A percentile compares a stretch with the other conserved stretches of the same genome.
Evolutionary conservation across 2,888 invertebrate genomes (phyloP).

Genomic region (Monopis laevigella): DNA sequence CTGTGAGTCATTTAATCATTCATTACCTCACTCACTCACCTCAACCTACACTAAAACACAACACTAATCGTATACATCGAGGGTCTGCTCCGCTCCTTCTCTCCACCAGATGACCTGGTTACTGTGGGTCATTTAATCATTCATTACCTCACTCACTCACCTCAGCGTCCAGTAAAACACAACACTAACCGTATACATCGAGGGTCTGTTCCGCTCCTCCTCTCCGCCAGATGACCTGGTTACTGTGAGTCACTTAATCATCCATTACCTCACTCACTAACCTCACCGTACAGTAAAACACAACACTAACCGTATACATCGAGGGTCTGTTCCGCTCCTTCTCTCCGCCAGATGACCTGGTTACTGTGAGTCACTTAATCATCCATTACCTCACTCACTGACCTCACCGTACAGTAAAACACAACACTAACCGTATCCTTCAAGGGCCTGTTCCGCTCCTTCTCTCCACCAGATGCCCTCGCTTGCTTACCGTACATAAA

Average conservation of each 20-base stretch:
- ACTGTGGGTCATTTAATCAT: too few species aligned
- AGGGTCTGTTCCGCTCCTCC: slow-evolving; percentile 95
- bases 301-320: slow-evolving; percentile 92
- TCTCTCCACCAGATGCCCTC: slow-evolving; percentile 91
- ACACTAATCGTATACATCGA: slow-evolving; percentile 94
- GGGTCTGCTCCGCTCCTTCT: slow-evolving; percentile 95
- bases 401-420: too few species aligned
- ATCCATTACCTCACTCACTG: too few species aligned
- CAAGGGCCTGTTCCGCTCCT: slow-evolving; percentile 95
- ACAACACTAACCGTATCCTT: slow-evolving; percentile 95
- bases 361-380: slow-evolving; percentile 85
- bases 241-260: slow-evolving; percentile 82
- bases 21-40: too few species aligned
- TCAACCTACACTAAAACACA: too few species aligned
- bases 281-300: too few species aligned
- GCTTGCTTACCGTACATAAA: too few species aligned
- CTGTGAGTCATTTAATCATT: too few species aligned
- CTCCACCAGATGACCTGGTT: slow-evolving; percentile 87
- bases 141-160: too few species aligned
- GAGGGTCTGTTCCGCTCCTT: slow-evolving; percentile 97
- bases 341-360: slow-evolving; percentile 87
- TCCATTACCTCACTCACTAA: too few species aligned
- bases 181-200: slow-evolving; percentile 91
- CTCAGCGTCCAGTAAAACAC: too few species aligned
- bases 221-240: slow-evolving; percentile 90